These are phyloP conservation scores for Cetoscarus ocellatus DNA, from an alignment of 2,797 vertebrate species.

Conservation along the genomic window DNA sequence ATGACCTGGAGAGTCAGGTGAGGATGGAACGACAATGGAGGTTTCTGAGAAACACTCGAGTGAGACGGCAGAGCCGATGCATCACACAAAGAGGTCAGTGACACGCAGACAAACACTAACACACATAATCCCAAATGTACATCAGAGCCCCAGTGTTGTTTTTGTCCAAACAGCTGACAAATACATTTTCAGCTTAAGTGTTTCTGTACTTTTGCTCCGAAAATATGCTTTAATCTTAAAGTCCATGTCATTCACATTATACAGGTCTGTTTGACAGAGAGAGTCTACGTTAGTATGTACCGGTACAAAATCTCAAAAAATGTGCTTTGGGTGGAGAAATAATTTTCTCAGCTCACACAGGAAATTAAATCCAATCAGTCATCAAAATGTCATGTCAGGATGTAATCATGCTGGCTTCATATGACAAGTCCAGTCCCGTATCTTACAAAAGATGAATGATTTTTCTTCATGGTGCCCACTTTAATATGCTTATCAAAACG, in stretches of 20 bases:
- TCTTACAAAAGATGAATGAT: not conserved
- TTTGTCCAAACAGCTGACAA: too few relatives aligned
- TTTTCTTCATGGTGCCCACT: not conserved
- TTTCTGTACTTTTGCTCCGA: too few relatives aligned
- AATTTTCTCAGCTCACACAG: too few relatives aligned
- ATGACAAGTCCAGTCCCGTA: not conserved
- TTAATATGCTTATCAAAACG: not conserved
- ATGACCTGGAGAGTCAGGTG: conserved; percentile 95
- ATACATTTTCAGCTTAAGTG: too few relatives aligned
- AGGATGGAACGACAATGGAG: conserved; percentile 97
- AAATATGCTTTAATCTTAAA: too few relatives aligned
- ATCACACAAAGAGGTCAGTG: conserved; percentile 91
- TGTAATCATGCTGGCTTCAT: conserved; percentile 17
- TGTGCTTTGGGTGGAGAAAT: too few relatives aligned
- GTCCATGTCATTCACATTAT: too few relatives aligned
- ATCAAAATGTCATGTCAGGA: conserved; percentile 21
- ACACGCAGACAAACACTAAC: not conserved
- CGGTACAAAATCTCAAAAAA: too few relatives aligned
- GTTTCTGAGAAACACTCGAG: conserved; percentile 92
- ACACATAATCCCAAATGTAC: not conserved
- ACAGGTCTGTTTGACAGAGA: too few relatives aligned
- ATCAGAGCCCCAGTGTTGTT: too few relatives aligned
- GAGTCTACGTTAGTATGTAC: too few relatives aligned
- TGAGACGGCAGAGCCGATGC: conserved; percentile 90
- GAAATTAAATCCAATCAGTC: not conserved